Conservation (phyloP, 2,797 vertebrate species). For the Echeneis naucrates region DNA sequence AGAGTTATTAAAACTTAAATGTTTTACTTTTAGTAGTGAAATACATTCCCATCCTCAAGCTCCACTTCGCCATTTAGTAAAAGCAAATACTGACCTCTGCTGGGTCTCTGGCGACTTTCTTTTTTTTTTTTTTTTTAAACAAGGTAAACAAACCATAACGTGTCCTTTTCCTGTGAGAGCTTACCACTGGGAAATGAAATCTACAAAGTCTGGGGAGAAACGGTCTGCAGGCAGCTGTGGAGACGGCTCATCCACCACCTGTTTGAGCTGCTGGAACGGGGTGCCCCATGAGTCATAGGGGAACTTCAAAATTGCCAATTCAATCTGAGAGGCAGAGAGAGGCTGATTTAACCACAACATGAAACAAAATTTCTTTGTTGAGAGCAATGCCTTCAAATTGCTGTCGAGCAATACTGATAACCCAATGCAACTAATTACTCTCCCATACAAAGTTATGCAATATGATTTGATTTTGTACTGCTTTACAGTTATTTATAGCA, state of each 20-base stretch:
- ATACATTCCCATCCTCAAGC: not conserved
- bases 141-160: fast-evolving
- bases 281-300: conserved; percentile 98
- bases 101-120: conserved; percentile 34
- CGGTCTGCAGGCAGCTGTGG: conserved; percentile 92
- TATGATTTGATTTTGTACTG: not conserved
- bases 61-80: not conserved
- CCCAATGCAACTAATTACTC: not conserved
- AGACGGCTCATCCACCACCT: conserved; percentile 98
- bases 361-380: not conserved
- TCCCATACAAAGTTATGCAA: not conserved
- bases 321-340: conserved; percentile 83
- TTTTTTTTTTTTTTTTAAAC: not conserved
- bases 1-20: not conserved
- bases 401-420: not conserved
- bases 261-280: conserved; percentile 98
- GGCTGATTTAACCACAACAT: not conserved
- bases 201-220: conserved; percentile 95
- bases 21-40: not conserved
- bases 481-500: not conserved
- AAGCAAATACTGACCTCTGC: conserved; percentile 64
- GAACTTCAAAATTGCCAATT: conserved; percentile 96
- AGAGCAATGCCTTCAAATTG: not conserved
- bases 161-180: conserved; percentile 12
- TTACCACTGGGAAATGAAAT: conserved; percentile 99